These are phyloP conservation scores for Anolis sagrei DNA, from an alignment of 2,113 vertebrate species.

Conservation along the genomic window DNA sequence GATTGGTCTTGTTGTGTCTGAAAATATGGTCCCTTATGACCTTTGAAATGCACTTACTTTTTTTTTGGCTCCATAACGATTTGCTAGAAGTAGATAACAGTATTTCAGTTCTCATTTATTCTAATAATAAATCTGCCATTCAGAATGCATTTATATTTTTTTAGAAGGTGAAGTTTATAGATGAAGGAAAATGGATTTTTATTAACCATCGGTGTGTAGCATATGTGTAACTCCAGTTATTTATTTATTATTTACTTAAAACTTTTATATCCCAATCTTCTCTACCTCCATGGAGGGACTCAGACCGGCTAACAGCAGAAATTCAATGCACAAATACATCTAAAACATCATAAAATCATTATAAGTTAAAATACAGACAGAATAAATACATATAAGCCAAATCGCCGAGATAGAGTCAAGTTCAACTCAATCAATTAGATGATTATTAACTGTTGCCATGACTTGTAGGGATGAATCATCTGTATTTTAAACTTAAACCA, in stretches of 20 bases:
- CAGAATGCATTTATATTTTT: not conserved
- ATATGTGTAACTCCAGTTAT: no score
- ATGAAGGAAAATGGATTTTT: not conserved
- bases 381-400: no score
- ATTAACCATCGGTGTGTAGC: not conserved
- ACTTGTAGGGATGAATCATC: not conserved
- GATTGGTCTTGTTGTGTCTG: slow-evolving; percentile 11
- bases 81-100: slow-evolving; percentile 4
- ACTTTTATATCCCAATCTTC: no score
- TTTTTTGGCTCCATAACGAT: not conserved
- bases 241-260: no score
- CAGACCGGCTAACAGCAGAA: no score
- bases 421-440: no score
- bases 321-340: no score
- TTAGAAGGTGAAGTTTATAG: not conserved
- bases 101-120: not conserved
- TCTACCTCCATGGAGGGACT: no score
- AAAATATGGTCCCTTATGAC: slow-evolving; percentile 3
- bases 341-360: no score
- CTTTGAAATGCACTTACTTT: slow-evolving; percentile 9
- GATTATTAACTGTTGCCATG: not conserved
- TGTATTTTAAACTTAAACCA: not conserved
- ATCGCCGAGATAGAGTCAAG: no score
- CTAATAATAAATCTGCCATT: not conserved
- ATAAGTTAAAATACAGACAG: no score